phyloP scores from a whole-genome alignment of 2,888 invertebrate species.

The Acrobasis suavella region DNA sequence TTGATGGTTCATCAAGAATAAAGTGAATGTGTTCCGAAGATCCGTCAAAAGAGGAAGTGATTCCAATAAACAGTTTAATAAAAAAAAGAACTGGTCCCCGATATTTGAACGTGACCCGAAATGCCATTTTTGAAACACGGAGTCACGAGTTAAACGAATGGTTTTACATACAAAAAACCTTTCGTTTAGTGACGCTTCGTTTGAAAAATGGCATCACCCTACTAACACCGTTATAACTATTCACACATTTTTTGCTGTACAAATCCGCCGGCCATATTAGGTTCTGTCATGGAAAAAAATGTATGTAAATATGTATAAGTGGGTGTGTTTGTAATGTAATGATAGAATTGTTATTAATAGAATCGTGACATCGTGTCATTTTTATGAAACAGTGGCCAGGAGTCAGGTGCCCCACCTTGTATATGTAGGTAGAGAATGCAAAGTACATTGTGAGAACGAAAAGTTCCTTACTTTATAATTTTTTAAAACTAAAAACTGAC shows the following conservation, averaged over 20 bases:
- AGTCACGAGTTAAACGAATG: no score
- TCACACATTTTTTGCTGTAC: slow-evolving; percentile 19
- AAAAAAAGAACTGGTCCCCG: not conserved
- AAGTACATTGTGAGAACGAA: no score
- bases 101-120: slow-evolving; percentile 11
- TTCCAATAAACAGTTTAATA: not conserved
- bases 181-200: no score
- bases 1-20: no score
- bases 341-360: slow-evolving; percentile 13
- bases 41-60: not conserved
- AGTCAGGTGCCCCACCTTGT: no score
- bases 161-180: no score
- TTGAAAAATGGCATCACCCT: no score
- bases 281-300: slow-evolving; percentile 3
- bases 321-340: slow-evolving; percentile 8
- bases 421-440: not conserved
- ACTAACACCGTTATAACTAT: slow-evolving; percentile 18
- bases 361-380: not conserved
- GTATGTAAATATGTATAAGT: not conserved
- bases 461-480: no score
- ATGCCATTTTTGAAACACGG: no score
- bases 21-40: not conserved
- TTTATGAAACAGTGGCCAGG: not conserved
- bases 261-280: slow-evolving; percentile 20
- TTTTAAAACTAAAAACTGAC: no score